Base-by-base conservation (phyloP, 2,888 invertebrate genomes). In the Antheraea yamamai region DNA sequence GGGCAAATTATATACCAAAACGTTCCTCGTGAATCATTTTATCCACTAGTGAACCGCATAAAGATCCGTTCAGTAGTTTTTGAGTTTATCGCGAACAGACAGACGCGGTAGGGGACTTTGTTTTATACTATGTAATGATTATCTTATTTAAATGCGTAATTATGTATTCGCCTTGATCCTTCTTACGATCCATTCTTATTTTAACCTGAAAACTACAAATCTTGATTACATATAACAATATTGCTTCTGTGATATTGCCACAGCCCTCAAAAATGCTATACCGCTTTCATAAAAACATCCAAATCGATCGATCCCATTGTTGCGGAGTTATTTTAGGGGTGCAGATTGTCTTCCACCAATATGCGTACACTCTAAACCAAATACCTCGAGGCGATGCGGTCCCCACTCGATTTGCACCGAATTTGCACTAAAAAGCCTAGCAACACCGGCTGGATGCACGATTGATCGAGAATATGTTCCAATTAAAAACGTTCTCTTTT, bases 401-500 rank as follows among this genome's bases (percentile, higher is more conserved):
- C 91, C 91, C 91, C 85, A 81, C 81, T 16, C 80, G 79, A 72
- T 76, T 77, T 77, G 81, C 86, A 86, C 86, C 83, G 81, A 78
- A 80, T 81, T 83, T 82, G 77, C 81, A 84, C 80, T 83, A 84
- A 88, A 88, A 87, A 83, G 81, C 83, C 70, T 39, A 64, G 61
- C 81, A 81, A 77, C 81, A 78, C 82, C 83, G 84, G 83, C 84
- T 85, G 84, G 79, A 81, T 83, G 85, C 81, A 79, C 85, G 85
- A 87, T 86, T 88, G 89, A 90, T 87, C 87, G 81, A 85, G 91
- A 94, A 94, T 93, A 93, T 94, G 92, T 91, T 92, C 92, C 93
- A 94, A 94, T 93, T 94, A 93, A 91, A 91, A 91, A 87, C 83
- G 81, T 86, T 88, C 83, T 80, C 80, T 85, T 85, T 89, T 87